Conservation (phyloP, 2,113 vertebrate genomes). For the Rafetus swinhoei region DNA sequence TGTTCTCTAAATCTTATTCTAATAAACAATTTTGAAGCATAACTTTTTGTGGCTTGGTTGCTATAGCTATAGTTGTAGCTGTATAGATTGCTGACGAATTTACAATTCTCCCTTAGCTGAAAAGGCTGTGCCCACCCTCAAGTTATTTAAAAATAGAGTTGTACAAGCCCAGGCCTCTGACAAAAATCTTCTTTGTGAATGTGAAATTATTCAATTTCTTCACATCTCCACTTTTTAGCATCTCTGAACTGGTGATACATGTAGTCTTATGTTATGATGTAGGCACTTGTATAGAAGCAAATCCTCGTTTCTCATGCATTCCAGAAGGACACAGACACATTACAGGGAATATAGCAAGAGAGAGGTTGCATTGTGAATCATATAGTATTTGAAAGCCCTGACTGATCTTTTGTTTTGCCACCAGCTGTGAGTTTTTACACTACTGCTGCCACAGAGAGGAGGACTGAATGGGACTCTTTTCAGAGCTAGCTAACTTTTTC, state of each 20-base stretch:
- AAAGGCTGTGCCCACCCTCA: neutral
- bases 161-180: neutral
- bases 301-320: neutral
- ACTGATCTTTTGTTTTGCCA: neutral
- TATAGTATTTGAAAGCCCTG: too few species aligned
- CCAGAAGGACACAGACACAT: rapidly evolving
- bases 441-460: neutral
- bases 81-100: neutral
- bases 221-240: neutral
- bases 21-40: neutral
- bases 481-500: neutral
- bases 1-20: neutral
- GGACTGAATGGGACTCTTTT: neutral
- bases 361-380: neutral
- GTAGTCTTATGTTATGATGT: neutral
- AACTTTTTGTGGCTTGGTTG: conserved; percentile 2
- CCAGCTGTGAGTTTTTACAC: neutral
- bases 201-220: neutral
- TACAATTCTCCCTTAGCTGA: conserved; percentile 6
- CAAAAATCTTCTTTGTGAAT: neutral
- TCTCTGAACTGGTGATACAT: neutral
- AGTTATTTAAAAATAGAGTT: neutral
- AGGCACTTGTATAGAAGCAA: neutral
- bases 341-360: neutral
- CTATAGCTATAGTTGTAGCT: neutral